Evolutionary conservation across 2,888 invertebrate genomes (phyloP), one percentile per base, ranked within the genome.

Genomic region (Cheilosia soror): DNA sequence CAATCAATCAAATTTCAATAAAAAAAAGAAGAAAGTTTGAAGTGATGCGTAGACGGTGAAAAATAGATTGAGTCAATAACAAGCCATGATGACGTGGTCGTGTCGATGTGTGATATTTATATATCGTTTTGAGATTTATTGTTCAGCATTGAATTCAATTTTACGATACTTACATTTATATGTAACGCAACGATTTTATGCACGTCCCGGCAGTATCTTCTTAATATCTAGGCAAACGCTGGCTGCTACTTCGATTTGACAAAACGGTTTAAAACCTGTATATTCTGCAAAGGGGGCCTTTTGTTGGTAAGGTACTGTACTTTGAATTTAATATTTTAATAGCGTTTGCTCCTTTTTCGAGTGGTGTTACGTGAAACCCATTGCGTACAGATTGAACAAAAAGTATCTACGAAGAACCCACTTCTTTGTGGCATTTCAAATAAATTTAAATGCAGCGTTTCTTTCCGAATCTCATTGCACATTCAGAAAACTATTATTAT

Each of bases 1-100:
- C 55, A 69, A 69, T 78, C 78, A 78, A 71, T 78, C 78, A 78
- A 78, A 78, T 42, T 77, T 53, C 33, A 60, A 62, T 44, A 62
- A 62, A 25, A 68, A 60, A 11, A 65, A 33, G 29, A 20, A 51
- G 11, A 51, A 42, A 15, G 5, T 7, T 2, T 5, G 27, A 27
- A 11, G 27, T 44, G n/a, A 27, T 25, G 15, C 5, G 25, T n/a
- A 11, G 4, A 20, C 47, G 31, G 1, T 62, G n/a, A 7, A 27
- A n/a, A 33, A 65, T 51, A n/a, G 13, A 55, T 55, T 51, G 29
- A 51, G 25, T 65, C 25, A 65, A 51, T 4, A 65, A 40, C 42
- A 37, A 72, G 42, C 25, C n/a, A 33, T 44, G 42, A 47, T 37
- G 63, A 47, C 75, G 42, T 33, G 2, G 44, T 31, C 42, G 63